Conservation (phyloP, 2,797 vertebrate genomes). For the Selene dorsalis region DNA sequence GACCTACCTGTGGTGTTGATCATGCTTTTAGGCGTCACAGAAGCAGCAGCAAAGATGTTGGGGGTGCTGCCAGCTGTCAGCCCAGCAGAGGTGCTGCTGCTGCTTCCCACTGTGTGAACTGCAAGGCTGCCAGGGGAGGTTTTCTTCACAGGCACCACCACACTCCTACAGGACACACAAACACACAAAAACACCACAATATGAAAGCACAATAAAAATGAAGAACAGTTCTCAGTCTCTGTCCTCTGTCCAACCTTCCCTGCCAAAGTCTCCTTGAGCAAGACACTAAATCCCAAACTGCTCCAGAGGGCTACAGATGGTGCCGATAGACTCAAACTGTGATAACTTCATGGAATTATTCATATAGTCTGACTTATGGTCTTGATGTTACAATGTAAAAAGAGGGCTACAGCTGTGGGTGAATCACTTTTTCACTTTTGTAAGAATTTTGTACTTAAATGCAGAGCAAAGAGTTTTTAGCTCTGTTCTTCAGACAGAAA, state of each 20-base stretch:
- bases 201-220: neutral
- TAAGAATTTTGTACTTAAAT: neutral
- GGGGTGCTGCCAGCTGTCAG: slow-evolving; percentile 89
- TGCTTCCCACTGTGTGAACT: slow-evolving; percentile 89
- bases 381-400: neutral
- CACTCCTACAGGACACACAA: slow-evolving; percentile 86
- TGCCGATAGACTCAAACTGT: neutral
- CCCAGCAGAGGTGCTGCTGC: slow-evolving; percentile 84
- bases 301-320: neutral
- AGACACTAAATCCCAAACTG: neutral
- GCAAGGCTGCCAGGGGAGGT: slow-evolving; percentile 89
- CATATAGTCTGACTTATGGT: neutral
- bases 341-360: slow-evolving; percentile 9
- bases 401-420: neutral
- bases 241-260: neutral
- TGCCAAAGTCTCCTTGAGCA: neutral
- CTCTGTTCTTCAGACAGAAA: neutral
- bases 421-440: slow-evolving; percentile 5
- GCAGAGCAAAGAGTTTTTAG: neutral
- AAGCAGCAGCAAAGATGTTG: slow-evolving; percentile 93
- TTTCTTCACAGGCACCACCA: slow-evolving; percentile 96
- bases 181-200: slow-evolving; percentile 13
- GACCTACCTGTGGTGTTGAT: slow-evolving; percentile 92
- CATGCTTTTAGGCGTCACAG: slow-evolving; percentile 96
- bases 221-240: neutral